Evolutionary conservation across 92 coral and sea anemone genomes (phyloP).

Genomic region (Anthopleura xanthogrammica): DNA sequence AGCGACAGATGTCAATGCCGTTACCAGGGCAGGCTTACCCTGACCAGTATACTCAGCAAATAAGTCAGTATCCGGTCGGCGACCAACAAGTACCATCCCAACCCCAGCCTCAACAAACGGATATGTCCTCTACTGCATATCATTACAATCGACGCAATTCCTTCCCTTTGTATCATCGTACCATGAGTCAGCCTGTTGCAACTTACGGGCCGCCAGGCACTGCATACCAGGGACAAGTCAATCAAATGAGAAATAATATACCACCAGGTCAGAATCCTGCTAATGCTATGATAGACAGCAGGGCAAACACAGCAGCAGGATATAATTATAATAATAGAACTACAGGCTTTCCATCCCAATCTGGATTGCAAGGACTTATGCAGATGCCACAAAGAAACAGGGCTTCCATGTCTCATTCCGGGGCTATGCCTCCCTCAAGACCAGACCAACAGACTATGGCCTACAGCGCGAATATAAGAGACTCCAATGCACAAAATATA

Average conservation of each 20-base stretch:
- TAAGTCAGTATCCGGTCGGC: slow-evolving; percentile 33
- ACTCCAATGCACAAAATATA: slow-evolving; percentile 17
- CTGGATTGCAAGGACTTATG: slow-evolving; percentile 27
- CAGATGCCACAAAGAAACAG: slow-evolving; percentile 37
- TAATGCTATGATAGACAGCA: slow-evolving; percentile 30
- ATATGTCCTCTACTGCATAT: slow-evolving; percentile 26
- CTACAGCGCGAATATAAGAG: slow-evolving; percentile 23
- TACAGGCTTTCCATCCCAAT: slow-evolving; percentile 33
- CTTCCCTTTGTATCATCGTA: slow-evolving; percentile 73
- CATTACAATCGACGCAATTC: slow-evolving; percentile 76
- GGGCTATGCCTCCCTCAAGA: slow-evolving; percentile 22
- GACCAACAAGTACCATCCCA: slow-evolving; percentile 37
- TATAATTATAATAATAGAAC: slow-evolving; percentile 27
- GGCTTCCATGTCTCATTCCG: slow-evolving; percentile 24
- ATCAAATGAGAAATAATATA: slow-evolving; percentile 35
- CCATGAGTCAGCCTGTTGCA: slow-evolving; percentile 55
- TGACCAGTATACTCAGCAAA: slow-evolving; percentile 40
- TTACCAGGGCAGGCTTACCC: slow-evolving; percentile 26
- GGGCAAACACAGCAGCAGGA: slow-evolving; percentile 20
- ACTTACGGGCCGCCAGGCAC: slow-evolving; percentile 29
- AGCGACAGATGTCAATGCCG: slow-evolving; percentile 82
- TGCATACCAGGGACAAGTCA: slow-evolving; percentile 24
- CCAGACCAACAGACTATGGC: slow-evolving; percentile 22
- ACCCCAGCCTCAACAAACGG: slow-evolving; percentile 23
- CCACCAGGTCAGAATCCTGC: slow-evolving; percentile 23